phyloP scores from a whole-genome alignment of 2,113 vertebrate species.

The Neopipo cinnamomea region DNA sequence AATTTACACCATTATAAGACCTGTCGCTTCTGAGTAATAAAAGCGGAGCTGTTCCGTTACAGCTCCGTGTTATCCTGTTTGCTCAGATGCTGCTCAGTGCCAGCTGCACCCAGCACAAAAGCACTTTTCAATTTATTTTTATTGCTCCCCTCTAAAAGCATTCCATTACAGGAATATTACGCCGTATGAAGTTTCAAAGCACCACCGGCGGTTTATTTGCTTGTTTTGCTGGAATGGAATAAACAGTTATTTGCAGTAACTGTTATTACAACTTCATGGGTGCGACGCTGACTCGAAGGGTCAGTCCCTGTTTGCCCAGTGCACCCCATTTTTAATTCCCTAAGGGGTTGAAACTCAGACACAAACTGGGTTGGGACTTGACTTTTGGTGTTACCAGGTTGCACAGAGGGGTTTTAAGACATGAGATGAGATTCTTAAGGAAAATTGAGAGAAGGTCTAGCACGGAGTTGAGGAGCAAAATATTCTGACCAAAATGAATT shows the following conservation, averaged over 20 bases:
- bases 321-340: neutral
- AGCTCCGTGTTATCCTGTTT: conserved; percentile 69
- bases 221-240: conserved; percentile 66
- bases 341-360: neutral
- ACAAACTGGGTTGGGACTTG: neutral
- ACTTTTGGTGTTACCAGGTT: neutral
- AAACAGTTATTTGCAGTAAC: conserved; percentile 27
- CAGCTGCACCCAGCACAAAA: conserved; percentile 72
- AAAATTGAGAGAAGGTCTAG: too few relatives aligned
- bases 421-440: neutral
- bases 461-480: neutral
- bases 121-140: conserved; percentile 79
- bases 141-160: conserved; percentile 78
- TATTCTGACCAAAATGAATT: neutral
- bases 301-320: neutral
- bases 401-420: neutral
- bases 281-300: neutral
- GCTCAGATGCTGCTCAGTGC: conserved; percentile 65
- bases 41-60: conserved; percentile 48
- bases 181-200: conserved; percentile 63
- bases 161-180: conserved; percentile 77
- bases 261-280: neutral
- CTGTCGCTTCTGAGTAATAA: conserved; percentile 62
- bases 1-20: conserved; percentile 67
- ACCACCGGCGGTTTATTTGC: conserved; percentile 66